Evolutionary conservation across 2,797 vertebrate genomes (phyloP), one percentile per base, ranked within the genome.

Genomic region (Leptatherina wallacei): DNA sequence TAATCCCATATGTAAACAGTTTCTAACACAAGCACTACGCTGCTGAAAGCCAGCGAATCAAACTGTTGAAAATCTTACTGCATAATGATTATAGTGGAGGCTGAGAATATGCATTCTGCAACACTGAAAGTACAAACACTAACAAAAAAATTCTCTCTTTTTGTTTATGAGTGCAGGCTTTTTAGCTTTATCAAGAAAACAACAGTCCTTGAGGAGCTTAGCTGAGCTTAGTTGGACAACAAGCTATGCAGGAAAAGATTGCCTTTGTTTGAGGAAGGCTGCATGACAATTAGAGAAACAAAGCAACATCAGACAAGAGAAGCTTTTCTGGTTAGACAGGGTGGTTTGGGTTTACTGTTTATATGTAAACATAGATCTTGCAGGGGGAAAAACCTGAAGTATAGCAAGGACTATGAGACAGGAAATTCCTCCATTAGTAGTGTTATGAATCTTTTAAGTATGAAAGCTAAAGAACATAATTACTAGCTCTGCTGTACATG

Each of bases 121-220:
- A 80, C 63, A 63, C 8, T 57, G 61, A 67, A 54, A 69, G 60
- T 10, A 38, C 51, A 59, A 70, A 79, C 22, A 14, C 22, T 4
- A 27, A 10, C 29, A 49, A 30, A 4, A 1, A 27, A 27, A 27
- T 27, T n/a, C 3, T 27, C 42, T 0, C 12, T 52, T 54, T 62
- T 35, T 61, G n/a, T 64, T 47, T 78, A 47, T 71, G 51, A 63
- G 62, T 69, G 36, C 33, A 32, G 18, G 42, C 56, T 47, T 42
- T 57, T 65, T 65, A 57, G 54, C 47, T 84, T 87, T 75, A 83
- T 70, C 75, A 61, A 42, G 72, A 73, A 55, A 63, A 27, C 66
- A 81, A 47, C 76, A 83, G 71, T 54, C 62, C 52, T 61, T 33
- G 30, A 70, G 58, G 27, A 20, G 61, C 49, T 59, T 58, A 81